Base-by-base conservation (phyloP, 1,140 invertebrate genomes). In the Philaenus spumarius region DNA sequence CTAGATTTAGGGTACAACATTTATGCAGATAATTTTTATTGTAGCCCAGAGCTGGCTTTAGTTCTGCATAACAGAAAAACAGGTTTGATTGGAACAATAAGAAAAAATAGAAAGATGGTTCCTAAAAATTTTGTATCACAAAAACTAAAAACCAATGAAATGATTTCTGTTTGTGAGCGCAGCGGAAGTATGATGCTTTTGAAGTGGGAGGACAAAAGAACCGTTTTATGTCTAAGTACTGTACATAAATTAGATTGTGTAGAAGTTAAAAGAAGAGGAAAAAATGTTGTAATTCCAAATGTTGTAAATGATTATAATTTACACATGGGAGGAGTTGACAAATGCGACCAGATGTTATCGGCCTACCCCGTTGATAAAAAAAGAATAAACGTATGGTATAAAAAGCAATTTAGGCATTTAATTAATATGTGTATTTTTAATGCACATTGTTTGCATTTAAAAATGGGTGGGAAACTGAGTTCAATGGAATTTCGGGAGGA, bases 371-470 rank as follows among this genome's bases (percentile, higher is more conserved):
- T 48, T 7, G 52, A 55, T n/a, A n/a, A 37, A 24, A 56, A 56
- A 56, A 23, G 39, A 17, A 39, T 20, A 43, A 45, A 56, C 23
- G 23, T 45, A 14, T 56, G 52, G 54, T 56, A 56, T 26, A 56
- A 56, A 20, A 56, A 56, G 45, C 15, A 56, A 11, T 56, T 56
- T 23, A 45, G 34, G n/a, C 54, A 56, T 37, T 46, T 56, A 15
- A 24, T 45, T 34, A 56, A 56, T 17, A 56, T 56, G 54, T 56
- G 54, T 45, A 56, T 56, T 20, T 46, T 45, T 42, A 56, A 56
- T 45, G 54, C 54, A 24, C 54, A 56, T 56, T 15, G 17, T 23
- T 14, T 56, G 9, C 54, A 56, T 34, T 15, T 5, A 24, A 56
- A 5, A 20, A 15, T 23, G 23, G 54, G 54, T 4, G 54, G 15